A percentile compares a stretch with the other conserved stretches of the same genome.
Conservation (phyloP, 2,113 vertebrate species). For the Amia ocellicauda region DNA sequence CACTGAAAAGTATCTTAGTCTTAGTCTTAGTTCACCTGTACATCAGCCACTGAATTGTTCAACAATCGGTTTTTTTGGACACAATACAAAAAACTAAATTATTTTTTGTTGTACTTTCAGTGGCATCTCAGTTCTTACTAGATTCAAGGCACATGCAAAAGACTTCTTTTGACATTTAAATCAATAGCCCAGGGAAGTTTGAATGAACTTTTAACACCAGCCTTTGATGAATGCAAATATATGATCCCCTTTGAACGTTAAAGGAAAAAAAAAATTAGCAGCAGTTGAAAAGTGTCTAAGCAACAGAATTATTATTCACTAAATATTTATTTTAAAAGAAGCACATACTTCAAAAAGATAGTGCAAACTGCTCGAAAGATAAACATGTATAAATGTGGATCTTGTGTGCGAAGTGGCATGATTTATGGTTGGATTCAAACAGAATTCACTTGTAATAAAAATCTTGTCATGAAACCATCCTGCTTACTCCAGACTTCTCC, state of each 20-base stretch:
- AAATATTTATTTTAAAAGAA: constrained; percentile 33
- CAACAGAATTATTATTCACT: constrained; percentile 56
- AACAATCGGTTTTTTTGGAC: constrained; percentile 26
- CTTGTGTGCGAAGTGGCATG: constrained; percentile 27
- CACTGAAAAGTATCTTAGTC: constrained; percentile 9
- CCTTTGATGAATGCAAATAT: constrained; percentile 60
- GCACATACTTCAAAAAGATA: constrained; percentile 18
- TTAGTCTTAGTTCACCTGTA: constrained; percentile 24
- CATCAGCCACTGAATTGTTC: constrained; percentile 54
- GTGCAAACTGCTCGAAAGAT: constrained; percentile 55
- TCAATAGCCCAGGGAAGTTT: constrained; percentile 41
- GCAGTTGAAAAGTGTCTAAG: constrained; percentile 57
- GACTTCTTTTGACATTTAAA: constrained; percentile 62
- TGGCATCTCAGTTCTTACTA: constrained; percentile 39
- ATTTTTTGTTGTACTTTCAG: constrained; percentile 37
- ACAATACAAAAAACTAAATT: too few species aligned
- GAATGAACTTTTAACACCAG: constrained; percentile 57
- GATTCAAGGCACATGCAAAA: constrained; percentile 42
- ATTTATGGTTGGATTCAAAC: constrained; percentile 58
- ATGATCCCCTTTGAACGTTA: constrained; percentile 52
- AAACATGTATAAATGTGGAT: constrained; percentile 64
- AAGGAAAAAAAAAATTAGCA: constrained; percentile 49
- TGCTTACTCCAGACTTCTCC: constrained; percentile 40
- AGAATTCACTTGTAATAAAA: constrained; percentile 45
- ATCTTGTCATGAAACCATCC: constrained; percentile 13